Evolutionary conservation across 2,113 vertebrate genomes (phyloP).

Genomic region (Tapirus terrestris): DNA sequence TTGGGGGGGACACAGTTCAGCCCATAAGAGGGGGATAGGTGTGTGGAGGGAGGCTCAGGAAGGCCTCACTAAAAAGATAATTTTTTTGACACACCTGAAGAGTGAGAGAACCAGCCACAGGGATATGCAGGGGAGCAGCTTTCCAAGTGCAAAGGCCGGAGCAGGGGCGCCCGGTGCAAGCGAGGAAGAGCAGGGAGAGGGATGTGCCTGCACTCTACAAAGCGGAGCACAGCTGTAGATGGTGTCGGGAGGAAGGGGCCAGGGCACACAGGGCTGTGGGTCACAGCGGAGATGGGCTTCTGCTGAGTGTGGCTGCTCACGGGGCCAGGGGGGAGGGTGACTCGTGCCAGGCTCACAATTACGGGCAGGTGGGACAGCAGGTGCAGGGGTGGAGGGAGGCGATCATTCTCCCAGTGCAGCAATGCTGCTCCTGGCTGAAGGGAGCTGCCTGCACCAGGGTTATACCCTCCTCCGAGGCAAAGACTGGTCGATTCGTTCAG

Average conservation of each 20-base stretch:
- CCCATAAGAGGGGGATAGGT: no score
- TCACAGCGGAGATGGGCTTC: neutral
- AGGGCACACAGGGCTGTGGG: neutral
- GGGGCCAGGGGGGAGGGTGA: neutral
- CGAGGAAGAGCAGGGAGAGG: neutral
- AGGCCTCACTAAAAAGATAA: neutral
- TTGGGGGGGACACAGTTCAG: no score
- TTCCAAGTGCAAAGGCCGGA: no score
- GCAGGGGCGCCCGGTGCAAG: accelerated
- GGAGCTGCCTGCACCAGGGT: neutral
- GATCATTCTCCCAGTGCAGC: no score
- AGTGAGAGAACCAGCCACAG: neutral
- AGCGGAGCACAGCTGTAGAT: neutral
- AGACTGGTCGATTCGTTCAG: neutral
- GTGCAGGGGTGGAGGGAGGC: neutral
- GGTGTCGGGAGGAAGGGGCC: neutral
- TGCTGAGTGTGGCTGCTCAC: neutral
- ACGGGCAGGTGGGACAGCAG: neutral
- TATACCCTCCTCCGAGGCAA: accelerated
- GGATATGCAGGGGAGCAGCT: neutral
- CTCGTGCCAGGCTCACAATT: no score
- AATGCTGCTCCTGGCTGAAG: neutral
- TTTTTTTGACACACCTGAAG: no score
- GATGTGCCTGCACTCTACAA: no score
- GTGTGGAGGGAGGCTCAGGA: neutral